Evolutionary conservation across 2,888 invertebrate species (phyloP).

Genomic region (Dolichopus griseipennis): DNA sequence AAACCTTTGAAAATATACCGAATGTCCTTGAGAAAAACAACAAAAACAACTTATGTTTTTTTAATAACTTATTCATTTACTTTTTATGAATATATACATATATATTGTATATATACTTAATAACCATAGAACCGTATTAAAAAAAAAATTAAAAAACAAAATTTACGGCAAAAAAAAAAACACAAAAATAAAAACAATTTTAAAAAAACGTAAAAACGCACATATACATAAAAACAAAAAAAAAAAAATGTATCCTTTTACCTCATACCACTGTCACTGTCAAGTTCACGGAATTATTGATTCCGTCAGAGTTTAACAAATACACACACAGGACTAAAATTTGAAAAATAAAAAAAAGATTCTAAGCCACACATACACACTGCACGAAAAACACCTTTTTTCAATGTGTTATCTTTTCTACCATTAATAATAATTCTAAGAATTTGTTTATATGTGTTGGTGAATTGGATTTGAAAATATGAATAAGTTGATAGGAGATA

Average conservation of each 20-base stretch:
- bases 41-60: neutral
- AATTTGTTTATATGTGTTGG: too few relatives aligned
- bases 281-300: slow-evolving; percentile 1
- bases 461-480: too few relatives aligned
- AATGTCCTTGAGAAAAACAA: neutral
- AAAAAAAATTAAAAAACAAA: neutral
- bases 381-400: too few relatives aligned
- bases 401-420: too few relatives aligned
- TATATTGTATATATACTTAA: too few relatives aligned
- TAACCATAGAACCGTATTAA: neutral
- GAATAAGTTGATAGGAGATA: too few relatives aligned
- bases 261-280: neutral
- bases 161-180: neutral
- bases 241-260: neutral
- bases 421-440: too few relatives aligned
- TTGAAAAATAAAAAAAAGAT: too few relatives aligned
- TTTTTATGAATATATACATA: neutral
- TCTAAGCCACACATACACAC: too few relatives aligned
- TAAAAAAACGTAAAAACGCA: too few relatives aligned
- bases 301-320: neutral
- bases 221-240: too few relatives aligned
- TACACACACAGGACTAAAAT: too few relatives aligned
- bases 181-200: neutral
- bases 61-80: neutral
- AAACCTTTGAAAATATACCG: neutral